Percentiles rank a stretch among this genome's conserved stretches.
Evolutionary conservation across 2,113 vertebrate genomes (phyloP).

Genomic region (Uria aalge): DNA sequence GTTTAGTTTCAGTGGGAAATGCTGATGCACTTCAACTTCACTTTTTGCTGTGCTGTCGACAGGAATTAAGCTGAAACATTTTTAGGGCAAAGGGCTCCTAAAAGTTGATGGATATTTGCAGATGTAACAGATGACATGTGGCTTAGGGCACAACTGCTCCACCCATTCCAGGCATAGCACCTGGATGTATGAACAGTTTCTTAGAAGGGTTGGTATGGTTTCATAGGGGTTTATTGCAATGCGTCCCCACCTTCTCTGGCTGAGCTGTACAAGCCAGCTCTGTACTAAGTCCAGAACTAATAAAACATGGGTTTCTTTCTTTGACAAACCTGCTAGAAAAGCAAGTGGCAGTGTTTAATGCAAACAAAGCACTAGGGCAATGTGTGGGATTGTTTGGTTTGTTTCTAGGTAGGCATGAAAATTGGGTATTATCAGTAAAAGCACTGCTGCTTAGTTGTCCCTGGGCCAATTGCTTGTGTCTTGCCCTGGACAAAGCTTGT

Average conservation of each 20-base stretch:
- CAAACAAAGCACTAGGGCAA: conserved; percentile 24
- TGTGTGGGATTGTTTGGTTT: neutral
- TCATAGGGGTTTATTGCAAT: neutral
- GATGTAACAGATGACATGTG: neutral
- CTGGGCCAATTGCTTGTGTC: neutral
- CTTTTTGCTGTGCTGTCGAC: neutral
- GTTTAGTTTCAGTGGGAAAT: neutral
- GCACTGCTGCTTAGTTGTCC: neutral
- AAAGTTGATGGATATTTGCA: neutral
- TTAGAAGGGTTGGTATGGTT: neutral
- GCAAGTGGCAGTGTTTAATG: conserved; percentile 5
- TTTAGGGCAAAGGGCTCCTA: neutral
- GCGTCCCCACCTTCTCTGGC: neutral
- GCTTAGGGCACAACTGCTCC: neutral
- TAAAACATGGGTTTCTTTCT: conserved; percentile 37
- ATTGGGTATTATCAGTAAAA: neutral
- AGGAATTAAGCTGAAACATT: neutral
- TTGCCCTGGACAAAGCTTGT: neutral
- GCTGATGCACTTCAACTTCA: neutral
- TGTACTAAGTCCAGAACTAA: conserved; percentile 37
- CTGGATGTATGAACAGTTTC: neutral
- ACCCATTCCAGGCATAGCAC: neutral
- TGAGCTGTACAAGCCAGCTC: neutral
- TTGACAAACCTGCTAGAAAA: conserved; percentile 24
- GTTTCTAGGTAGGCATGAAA: conserved; percentile 11